Percentiles rank a stretch among this genome's conserved stretches.
Evolutionary conservation across 2,797 vertebrate species (phyloP).

Genomic region (Falco rusticolus): DNA sequence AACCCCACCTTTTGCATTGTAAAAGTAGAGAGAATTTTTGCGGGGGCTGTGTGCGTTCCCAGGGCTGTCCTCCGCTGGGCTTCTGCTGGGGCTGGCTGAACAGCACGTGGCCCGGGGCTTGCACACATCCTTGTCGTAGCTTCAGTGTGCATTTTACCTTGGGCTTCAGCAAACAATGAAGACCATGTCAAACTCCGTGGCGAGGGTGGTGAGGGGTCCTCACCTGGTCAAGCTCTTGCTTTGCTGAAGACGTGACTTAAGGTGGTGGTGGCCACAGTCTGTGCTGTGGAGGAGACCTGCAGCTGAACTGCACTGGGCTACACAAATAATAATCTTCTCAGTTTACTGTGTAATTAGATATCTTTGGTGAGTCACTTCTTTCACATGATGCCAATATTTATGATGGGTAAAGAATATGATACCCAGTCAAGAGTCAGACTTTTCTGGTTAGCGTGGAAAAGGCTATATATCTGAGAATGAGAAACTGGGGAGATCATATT

Average conservation of each 20-base stretch:
- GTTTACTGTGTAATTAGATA: neutral
- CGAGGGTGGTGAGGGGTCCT: neutral
- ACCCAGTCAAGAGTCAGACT: neutral
- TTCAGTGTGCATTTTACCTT: rapidly evolving
- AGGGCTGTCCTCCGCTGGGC: neutral
- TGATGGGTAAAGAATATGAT: neutral
- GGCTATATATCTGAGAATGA: neutral
- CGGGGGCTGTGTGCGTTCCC: rapidly evolving
- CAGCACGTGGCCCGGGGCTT: neutral
- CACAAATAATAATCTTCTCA: neutral
- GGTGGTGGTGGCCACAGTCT: neutral
- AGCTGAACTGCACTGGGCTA: neutral
- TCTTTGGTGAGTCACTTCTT: neutral
- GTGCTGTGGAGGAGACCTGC: neutral
- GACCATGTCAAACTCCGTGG: rapidly evolving
- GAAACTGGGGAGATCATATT: neutral
- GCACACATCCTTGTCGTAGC: rapidly evolving
- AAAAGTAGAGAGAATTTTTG: neutral
- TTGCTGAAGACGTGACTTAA: rapidly evolving
- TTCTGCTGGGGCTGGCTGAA: neutral
- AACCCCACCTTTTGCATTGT: neutral
- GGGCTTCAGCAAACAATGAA: neutral
- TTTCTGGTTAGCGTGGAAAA: neutral
- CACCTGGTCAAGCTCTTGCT: neutral
- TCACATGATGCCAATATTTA: neutral